These are phyloP conservation scores for Synanthedon formicaeformis DNA, from an alignment of 2,888 invertebrate genomes.

Conservation along the genomic window DNA sequence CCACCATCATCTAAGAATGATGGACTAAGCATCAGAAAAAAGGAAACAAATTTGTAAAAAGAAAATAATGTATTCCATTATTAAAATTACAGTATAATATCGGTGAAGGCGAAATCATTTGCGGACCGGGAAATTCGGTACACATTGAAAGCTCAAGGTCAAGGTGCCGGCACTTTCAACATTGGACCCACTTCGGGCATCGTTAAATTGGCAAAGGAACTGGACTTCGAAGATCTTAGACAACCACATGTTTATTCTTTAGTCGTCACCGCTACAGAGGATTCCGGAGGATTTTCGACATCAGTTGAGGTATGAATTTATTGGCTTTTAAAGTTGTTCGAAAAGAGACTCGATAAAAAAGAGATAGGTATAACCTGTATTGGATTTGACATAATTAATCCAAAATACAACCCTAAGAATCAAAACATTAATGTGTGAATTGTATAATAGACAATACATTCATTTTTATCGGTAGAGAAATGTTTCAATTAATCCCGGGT, in stretches of 20 bases:
- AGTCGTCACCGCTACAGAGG: constrained; percentile 94
- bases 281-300: constrained; percentile 96
- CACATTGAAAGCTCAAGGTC: constrained; percentile 92
- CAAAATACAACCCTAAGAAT: too few relatives aligned
- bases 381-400: too few relatives aligned
- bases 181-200: constrained; percentile 95
- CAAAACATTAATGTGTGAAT: too few relatives aligned
- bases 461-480: too few relatives aligned
- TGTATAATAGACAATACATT: too few relatives aligned
- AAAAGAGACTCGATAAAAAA: too few relatives aligned
- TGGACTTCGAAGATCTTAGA: constrained; percentile 96
- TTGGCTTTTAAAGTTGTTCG: too few relatives aligned
- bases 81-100: constrained; percentile 83
- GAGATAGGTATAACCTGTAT: too few relatives aligned
- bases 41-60: background rate
- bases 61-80: background rate
- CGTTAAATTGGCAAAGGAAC: constrained; percentile 93
- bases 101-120: constrained; percentile 97
- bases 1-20: too few relatives aligned
- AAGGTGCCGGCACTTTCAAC: constrained; percentile 94
- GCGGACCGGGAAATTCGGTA: constrained; percentile 97
- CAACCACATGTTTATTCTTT: constrained; percentile 95
- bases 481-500: too few relatives aligned
- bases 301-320: constrained; percentile 84
- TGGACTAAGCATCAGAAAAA: too few relatives aligned